phyloP scores from a whole-genome alignment of 2,797 vertebrate species.

The Anniella stebbinsi region DNA sequence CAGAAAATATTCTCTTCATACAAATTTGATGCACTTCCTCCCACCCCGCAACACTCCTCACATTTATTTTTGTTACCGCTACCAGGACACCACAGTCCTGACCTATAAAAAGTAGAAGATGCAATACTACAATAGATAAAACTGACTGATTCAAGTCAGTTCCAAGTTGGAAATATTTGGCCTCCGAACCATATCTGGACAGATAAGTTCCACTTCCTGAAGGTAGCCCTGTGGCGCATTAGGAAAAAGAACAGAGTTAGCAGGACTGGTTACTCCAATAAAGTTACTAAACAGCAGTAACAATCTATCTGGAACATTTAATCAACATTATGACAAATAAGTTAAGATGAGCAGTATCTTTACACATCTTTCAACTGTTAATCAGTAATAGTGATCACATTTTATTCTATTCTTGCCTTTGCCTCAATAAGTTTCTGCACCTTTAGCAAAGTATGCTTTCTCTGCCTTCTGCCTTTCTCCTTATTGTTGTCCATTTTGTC shows the following conservation, averaged over 20 bases:
- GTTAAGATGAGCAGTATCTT: neutral
- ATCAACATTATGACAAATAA: neutral
- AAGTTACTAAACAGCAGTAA: neutral
- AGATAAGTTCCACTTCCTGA: neutral
- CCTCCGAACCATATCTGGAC: neutral
- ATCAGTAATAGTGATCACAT: neutral
- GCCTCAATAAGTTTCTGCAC: neutral
- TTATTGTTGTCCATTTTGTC: neutral
- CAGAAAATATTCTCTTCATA: neutral
- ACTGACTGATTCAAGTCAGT: neutral
- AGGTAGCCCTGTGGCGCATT: neutral
- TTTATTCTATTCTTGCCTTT: neutral
- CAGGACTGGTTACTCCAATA: neutral
- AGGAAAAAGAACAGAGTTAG: neutral
- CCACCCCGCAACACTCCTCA: neutral
- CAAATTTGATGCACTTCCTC: neutral
- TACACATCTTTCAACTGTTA: neutral
- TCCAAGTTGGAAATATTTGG: neutral
- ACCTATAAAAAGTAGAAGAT: neutral
- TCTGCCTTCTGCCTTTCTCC: neutral
- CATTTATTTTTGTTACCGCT: neutral
- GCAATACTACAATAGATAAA: neutral
- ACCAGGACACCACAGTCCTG: neutral
- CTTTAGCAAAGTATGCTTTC: neutral
- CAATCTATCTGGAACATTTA: neutral